These are phyloP conservation scores for Drosophila histrio DNA, from an alignment of 2,888 invertebrate species.

Conservation along the genomic window DNA sequence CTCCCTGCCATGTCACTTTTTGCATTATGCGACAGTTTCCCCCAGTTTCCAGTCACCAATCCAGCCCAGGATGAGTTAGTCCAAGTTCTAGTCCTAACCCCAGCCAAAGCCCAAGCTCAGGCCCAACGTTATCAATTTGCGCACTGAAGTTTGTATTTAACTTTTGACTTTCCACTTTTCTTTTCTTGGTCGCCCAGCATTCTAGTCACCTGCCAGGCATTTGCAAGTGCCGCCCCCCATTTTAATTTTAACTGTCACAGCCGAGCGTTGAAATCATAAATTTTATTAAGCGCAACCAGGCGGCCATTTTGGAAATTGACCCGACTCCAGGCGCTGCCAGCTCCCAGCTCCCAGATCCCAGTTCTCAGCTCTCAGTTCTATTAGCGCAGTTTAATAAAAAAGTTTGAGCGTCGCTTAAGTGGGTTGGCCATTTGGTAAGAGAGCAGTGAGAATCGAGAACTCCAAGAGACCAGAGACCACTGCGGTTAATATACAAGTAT, in stretches of 20 bases:
- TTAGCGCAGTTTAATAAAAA: constrained; percentile 79
- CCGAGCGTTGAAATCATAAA: constrained; percentile 79
- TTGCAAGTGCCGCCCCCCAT: constrained; percentile 51
- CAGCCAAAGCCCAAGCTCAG: constrained; percentile 1
- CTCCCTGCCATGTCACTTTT: constrained; percentile 53
- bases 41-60: background rate
- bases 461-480: constrained; percentile 11
- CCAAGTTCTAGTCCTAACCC: constrained; percentile 6
- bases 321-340: constrained; percentile 47
- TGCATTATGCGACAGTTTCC: constrained; percentile 69
- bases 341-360: background rate
- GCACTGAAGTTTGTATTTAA: constrained; percentile 80
- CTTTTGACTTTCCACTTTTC: constrained; percentile 70
- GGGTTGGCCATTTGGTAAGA: constrained; percentile 29
- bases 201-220: constrained; percentile 40
- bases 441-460: constrained; percentile 16
- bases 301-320: constrained; percentile 79
- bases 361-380: constrained; percentile 51
- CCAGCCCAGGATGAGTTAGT: constrained; percentile 28
- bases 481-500: constrained; percentile 64
- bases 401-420: constrained; percentile 73
- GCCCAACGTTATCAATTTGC: constrained; percentile 77
- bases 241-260: constrained; percentile 81
- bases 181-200: constrained; percentile 19
- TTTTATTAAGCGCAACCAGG: constrained; percentile 81